phyloP scores from a whole-genome alignment of 2,888 invertebrate genomes.

The Cephus spinipes region DNA sequence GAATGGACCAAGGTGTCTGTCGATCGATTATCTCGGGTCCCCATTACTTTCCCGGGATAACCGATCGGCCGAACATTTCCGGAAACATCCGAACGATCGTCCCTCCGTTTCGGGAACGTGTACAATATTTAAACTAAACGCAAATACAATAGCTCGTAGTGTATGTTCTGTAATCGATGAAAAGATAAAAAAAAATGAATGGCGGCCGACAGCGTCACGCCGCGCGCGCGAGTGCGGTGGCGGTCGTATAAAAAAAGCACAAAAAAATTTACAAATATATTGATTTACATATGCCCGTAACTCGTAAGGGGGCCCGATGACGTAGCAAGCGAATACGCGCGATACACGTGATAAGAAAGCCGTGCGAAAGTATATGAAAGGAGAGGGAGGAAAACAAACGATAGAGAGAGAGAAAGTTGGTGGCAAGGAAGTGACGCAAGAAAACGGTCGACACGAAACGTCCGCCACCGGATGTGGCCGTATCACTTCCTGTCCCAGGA shows the following conservation, averaged over 20 bases:
- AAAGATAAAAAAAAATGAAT: conserved; percentile 41
- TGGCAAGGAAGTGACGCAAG: conserved; percentile 13
- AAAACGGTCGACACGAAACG: conserved; percentile 7
- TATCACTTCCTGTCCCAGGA: conserved; percentile 9
- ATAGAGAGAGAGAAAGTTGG: conserved; percentile 13
- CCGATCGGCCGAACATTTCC: background rate
- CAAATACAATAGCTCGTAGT: conserved; percentile 66
- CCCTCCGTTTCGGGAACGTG: conserved; percentile 60
- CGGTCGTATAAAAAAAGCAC: conserved; percentile 49
- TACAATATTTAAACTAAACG: conserved; percentile 60
- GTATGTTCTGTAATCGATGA: conserved; percentile 67
- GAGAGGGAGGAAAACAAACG: background rate
- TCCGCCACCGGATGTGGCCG: conserved; percentile 10
- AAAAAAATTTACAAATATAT: conserved; percentile 67
- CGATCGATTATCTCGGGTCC: background rate
- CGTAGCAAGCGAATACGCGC: conserved; percentile 33
- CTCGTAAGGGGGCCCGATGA: conserved; percentile 63
- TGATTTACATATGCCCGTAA: conserved; percentile 68
- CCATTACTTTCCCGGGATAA: background rate
- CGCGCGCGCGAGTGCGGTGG: conserved; percentile 39
- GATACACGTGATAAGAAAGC: conserved; percentile 1
- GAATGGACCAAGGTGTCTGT: background rate
- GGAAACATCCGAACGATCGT: background rate
- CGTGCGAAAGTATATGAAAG: background rate
- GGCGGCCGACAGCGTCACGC: conserved; percentile 31